Base-by-base conservation (phyloP, 1,140 invertebrate species). In the Nixonia krombeini region DNA sequence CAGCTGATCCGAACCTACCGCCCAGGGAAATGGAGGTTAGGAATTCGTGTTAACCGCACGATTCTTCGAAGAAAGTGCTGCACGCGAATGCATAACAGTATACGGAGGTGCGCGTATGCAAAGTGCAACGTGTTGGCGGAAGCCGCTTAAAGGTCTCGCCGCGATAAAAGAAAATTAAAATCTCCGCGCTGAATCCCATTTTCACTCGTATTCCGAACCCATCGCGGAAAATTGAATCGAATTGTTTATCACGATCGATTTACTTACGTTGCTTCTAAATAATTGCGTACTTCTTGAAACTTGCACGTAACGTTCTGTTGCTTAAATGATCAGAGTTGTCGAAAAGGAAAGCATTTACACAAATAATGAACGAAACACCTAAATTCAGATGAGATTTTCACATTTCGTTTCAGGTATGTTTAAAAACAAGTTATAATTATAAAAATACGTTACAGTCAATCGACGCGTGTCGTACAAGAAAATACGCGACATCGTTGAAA, bases 1-100 rank as follows among this genome's bases (percentile, higher is more conserved):
- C 82, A 85, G 83, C 83, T 85, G 83, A 85, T 83, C 75, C 79
- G 50, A 72, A 62, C 51, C 49, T 58, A 55, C 67, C 64, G 74
- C 66, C 64, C 59, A 42, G 66, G 61, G 59, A 66, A 73, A 73
- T 73, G 59, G 74, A 72, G 71, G 73, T 75, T 75, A 74, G 75
- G 75, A 74, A 74, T 69, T 68, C 61, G 59, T 68, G 70, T 70
- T 70, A 70, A 70, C 61, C 51, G 61, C 65, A 62, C 59, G 64
- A 61, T 68, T 23, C 61, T 56, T 55, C 57, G 58, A 58, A 66
- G 70, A 69, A 72, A 72, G 65, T 69, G 61, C 61, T 42, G 64
- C 70, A 65, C 70, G 70, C 65, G 70, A 72, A 57, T 68, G 52
- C 59, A 66, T 68, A 68, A 69, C 70, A 61, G 65, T 69, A 67